Percentiles rank a stretch among this genome's conserved stretches.
phyloP scores from a whole-genome alignment of 2,797 vertebrate genomes.

The Rousettus madagascariensis region DNA sequence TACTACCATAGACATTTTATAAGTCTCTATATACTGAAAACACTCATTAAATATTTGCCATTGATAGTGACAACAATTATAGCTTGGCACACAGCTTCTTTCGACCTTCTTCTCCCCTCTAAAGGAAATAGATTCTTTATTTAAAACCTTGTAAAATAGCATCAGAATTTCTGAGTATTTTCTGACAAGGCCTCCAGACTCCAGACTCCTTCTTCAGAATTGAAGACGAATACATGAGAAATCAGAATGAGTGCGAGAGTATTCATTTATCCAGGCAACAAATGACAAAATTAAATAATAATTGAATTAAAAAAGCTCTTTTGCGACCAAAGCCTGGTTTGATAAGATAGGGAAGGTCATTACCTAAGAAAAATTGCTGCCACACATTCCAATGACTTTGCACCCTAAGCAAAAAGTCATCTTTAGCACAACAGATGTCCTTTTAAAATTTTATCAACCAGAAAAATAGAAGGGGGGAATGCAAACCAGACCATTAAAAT shows the following conservation, averaged over 20 bases:
- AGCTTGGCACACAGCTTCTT: background rate
- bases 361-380: slow-evolving; percentile 67
- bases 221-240: slow-evolving; percentile 36
- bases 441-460: slow-evolving; percentile 72
- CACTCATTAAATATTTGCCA: background rate
- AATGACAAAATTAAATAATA: slow-evolving; percentile 49
- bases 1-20: background rate
- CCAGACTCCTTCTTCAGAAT: background rate
- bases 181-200: background rate
- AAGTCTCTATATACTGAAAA: background rate
- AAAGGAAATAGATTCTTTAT: background rate
- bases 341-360: slow-evolving; percentile 71
- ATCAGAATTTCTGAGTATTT: slow-evolving; percentile 29
- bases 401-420: slow-evolving; percentile 51
- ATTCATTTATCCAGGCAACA: slow-evolving; percentile 55
- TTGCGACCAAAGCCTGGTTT: slow-evolving; percentile 40
- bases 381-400: slow-evolving; percentile 26
- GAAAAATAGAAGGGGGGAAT: slow-evolving; percentile 46
- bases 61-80: background rate
- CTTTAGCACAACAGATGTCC: slow-evolving; percentile 64
- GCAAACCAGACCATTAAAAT: slow-evolving; percentile 59
- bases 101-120: background rate
- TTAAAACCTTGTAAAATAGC: background rate
- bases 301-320: slow-evolving; percentile 40
- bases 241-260: background rate